A percentile compares a stretch with the other conserved stretches of the same genome.
phyloP scores from a whole-genome alignment of 2,797 vertebrate genomes.

The Aplochiton taeniatus region DNA sequence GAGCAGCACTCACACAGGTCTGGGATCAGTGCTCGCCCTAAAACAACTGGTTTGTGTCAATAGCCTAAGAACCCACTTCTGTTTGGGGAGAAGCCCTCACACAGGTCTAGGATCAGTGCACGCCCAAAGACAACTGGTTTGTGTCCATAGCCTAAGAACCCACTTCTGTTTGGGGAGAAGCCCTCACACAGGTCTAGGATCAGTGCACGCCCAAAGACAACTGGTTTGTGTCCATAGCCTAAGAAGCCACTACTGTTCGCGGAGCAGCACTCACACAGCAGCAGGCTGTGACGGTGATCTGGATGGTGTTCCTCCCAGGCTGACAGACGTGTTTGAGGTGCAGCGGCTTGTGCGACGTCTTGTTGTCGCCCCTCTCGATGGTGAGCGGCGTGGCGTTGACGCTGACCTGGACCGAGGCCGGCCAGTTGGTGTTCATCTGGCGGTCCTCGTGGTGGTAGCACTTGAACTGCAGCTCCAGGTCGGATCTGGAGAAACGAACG shows the following conservation, averaged over 20 bases:
- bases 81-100: slow-evolving; percentile 86
- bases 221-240: not conserved
- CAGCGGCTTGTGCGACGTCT: slow-evolving; percentile 98
- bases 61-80: too few relatives aligned
- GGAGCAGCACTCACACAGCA: slow-evolving; percentile 87
- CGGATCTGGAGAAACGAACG: slow-evolving; percentile 78
- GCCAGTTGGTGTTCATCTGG: slow-evolving; percentile 99
- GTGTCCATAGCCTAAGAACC: not conserved
- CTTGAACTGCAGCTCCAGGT: slow-evolving; percentile 98
- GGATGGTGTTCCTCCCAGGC: slow-evolving; percentile 98
- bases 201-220: too few relatives aligned
- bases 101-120: too few relatives aligned
- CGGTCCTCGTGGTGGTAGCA: slow-evolving; percentile 99
- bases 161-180: too few relatives aligned
- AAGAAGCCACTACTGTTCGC: too few relatives aligned
- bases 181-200: slow-evolving; percentile 89
- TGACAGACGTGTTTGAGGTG: slow-evolving; percentile 99
- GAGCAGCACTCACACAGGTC: slow-evolving; percentile 73
- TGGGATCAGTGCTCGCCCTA: too few relatives aligned
- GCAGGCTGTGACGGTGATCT: slow-evolving; percentile 98
- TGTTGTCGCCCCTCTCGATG: slow-evolving; percentile 98
- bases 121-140: too few relatives aligned
- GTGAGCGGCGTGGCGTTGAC: slow-evolving; percentile 98
- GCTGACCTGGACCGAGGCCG: slow-evolving; percentile 98
- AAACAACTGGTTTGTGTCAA: too few relatives aligned